These are phyloP conservation scores for Intellagama lesueurii DNA, from an alignment of 2,797 vertebrate genomes.

Conservation along the genomic window DNA sequence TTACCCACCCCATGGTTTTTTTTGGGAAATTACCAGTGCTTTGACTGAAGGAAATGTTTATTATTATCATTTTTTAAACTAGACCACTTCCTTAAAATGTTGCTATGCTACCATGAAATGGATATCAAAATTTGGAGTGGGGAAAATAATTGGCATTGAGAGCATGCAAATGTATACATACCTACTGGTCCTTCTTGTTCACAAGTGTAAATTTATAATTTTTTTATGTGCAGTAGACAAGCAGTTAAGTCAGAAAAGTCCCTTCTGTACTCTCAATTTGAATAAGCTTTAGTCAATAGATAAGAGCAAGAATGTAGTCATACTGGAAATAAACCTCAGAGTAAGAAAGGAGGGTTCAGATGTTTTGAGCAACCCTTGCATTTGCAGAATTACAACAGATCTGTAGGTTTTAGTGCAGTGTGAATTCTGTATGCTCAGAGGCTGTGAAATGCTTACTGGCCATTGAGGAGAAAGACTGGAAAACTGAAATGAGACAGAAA, in stretches of 20 bases:
- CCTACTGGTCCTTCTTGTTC: constrained; percentile 1
- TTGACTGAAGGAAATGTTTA: neutral
- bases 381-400: neutral
- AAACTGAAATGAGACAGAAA: neutral
- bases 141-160: neutral
- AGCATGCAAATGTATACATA: neutral
- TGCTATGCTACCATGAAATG: neutral
- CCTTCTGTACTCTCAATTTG: neutral
- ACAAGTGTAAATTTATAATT: constrained; percentile 24
- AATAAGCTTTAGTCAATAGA: neutral
- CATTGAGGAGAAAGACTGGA: neutral
- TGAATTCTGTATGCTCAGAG: neutral
- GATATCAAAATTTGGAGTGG: neutral
- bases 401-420: too few species aligned
- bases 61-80: constrained; percentile 7
- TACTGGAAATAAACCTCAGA: neutral
- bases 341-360: too few species aligned
- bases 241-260: neutral
- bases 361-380: neutral
- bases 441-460: neutral
- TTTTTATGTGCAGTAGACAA: neutral
- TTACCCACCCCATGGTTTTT: too few species aligned
- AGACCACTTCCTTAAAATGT: neutral
- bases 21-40: neutral
- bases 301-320: neutral